Base-by-base conservation (phyloP, 1,140 invertebrate genomes). In the Zaprionus vittiger region DNA sequence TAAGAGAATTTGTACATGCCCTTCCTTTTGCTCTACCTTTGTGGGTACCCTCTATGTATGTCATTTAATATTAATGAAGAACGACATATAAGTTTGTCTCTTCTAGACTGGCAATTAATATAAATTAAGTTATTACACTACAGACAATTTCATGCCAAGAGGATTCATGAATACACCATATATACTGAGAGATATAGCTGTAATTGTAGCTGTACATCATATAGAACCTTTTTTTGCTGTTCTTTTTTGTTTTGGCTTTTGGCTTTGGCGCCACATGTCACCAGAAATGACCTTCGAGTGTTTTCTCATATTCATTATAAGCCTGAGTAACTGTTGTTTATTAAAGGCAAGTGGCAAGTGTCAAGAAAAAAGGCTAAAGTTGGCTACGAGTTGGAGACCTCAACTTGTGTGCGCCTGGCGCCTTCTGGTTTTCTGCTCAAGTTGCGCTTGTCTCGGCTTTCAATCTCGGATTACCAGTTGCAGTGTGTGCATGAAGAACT, bases 341-440 rank as follows among this genome's bases (percentile, higher is more conserved):
- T 47, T 47, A 11, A 7, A 17, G 41, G 77, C 74, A 76, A 66
- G 67, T 73, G 77, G 85, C 90, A 85, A 91, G 84, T 91, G 90
- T 91, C 90, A 91, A 91, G 85, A 91, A 91, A 91, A 91, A 91
- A 91, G 79, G 77, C 73, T 9, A 52, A 5, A 49, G 4, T 11
- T 20, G 49, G 55, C 65, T 41, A 47, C 62, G 34, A 60, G 22
- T 44, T 38, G 44, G 64, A 59, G 64, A 78, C 66, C 49, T 44
- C 37, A 37, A 59, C 60, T 28, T 38, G n/a, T n/a, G 38, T 44
- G 20, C 20, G 37, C 34, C 73, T 91, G 89, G 89, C 89, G 89
- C 89, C 89, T 89, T 84, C 90, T 91, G 90, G 90, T 91, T 91
- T 91, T 91, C 82, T 91, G 90, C 84, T 91, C 90, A 91, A 91